Evolutionary conservation across 2,797 vertebrate species (phyloP), one percentile per base, ranked within the genome.

Genomic region (Sebastes iracundus): DNA sequence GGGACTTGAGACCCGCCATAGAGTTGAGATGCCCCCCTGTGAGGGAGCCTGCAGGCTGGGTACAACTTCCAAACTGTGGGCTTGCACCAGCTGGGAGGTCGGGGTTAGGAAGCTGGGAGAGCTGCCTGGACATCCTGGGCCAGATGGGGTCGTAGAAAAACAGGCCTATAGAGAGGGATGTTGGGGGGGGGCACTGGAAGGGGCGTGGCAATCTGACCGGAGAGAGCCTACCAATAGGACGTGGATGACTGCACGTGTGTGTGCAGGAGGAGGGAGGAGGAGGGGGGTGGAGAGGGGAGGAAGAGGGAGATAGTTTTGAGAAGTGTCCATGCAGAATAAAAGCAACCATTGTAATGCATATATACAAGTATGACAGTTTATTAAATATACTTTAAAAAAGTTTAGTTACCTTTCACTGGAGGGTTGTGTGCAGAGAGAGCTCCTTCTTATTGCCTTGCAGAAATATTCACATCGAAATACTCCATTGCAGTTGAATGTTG

Each of bases 1-100:
- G 96, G 86, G 96, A 97, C 76, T 97, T 97, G 30, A 98, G 91
- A 77, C 97, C 97, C 5, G 96, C 93, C 93, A 97, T 95, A n/a
- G 96, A 91, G 93, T 87, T 94, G 76, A 93, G 84, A 68, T 95
- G 96, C 71, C 95, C 96, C 79, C 92, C 94, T 76, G 94, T 95
- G 75, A 93, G 91, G 14, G 93, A 92, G 66, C 92, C 94, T 62
- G 91, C 94, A 42, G 94, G 93, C 84, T 95, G 94, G 61, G 90
- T 93, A 53, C 93, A 94, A 84, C 82, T 93, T 81, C 95, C 95
- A 89, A 96, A 96, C 87, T 96, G 96, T n/a, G 96, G 95, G 88
- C 95, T 96, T 12, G 95, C 93, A n/a, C 95, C 96, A 16, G 96
- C 95, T 62, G 96, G 95, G 65, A 96, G 93, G 91, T 96, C 95